A percentile compares a stretch with the other conserved stretches of the same genome.
Evolutionary conservation across 2,888 invertebrate species (phyloP).

Genomic region (Caenorhabditis panamensis): DNA sequence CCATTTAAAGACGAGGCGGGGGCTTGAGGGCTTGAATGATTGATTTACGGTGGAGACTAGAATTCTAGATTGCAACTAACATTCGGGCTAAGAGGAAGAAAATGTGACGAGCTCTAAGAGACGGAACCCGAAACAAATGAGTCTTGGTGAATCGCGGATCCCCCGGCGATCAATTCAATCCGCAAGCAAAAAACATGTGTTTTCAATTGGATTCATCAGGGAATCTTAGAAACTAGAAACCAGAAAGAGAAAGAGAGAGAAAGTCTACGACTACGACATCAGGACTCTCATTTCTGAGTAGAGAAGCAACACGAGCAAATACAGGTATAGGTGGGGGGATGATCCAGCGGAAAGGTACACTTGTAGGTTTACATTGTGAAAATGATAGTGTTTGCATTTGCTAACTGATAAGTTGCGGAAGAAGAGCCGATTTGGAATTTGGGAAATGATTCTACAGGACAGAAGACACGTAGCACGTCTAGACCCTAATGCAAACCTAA

Average conservation of each 20-base stretch:
- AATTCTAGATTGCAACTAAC: slow-evolving; percentile 7
- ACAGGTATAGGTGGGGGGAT: slow-evolving; percentile 31
- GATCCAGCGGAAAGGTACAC: slow-evolving; percentile 43
- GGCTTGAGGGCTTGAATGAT: slow-evolving; percentile 24
- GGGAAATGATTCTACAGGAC: no score
- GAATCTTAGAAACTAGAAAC: no score
- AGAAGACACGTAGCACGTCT: not conserved
- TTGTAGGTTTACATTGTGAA: slow-evolving; percentile 59
- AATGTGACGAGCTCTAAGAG: slow-evolving; percentile 1
- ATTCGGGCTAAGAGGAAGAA: not conserved
- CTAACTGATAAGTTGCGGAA: slow-evolving; percentile 36
- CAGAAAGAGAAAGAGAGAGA: slow-evolving; percentile 8
- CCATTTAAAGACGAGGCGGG: not conserved
- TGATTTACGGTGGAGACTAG: slow-evolving; percentile 48
- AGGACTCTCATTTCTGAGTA: not conserved
- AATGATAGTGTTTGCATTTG: slow-evolving; percentile 45
- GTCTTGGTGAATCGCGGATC: not conserved
- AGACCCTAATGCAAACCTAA: no score
- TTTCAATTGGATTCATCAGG: slow-evolving; percentile 47
- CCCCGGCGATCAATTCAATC: slow-evolving; percentile 20
- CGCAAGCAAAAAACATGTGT: slow-evolving; percentile 47
- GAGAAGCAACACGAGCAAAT: slow-evolving; percentile 27
- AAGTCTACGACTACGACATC: slow-evolving; percentile 1
- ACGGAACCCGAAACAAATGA: not conserved
- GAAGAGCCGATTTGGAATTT: no score